Percentiles rank a stretch among this genome's conserved stretches.
Conservation (phyloP, 2,113 vertebrate species). For the Sarotherodon lohbergeri region DNA sequence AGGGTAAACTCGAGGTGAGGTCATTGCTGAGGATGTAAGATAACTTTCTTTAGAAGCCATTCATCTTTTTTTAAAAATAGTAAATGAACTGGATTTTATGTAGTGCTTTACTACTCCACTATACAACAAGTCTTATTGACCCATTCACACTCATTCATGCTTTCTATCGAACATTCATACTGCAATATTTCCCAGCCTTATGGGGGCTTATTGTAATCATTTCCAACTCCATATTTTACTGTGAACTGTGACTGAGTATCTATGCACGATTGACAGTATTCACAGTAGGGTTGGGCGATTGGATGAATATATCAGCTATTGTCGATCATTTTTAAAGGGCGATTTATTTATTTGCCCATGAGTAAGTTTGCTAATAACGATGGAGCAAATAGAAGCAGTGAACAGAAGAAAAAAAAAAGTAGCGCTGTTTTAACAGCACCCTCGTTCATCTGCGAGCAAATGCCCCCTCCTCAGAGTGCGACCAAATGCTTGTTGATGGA, state of each 20-base stretch:
- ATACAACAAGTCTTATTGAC: too few species aligned
- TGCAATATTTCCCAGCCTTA: too few species aligned
- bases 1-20: too few species aligned
- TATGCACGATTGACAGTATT: not conserved
- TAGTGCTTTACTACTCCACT: too few species aligned
- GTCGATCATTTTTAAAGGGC: accelerated
- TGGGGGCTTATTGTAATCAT: not conserved
- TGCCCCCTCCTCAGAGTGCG: not conserved
- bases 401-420: not conserved
- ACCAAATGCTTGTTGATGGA: not conserved
- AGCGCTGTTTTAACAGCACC: not conserved
- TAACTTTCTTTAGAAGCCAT: too few species aligned
- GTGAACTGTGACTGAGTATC: not conserved
- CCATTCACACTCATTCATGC: too few species aligned
- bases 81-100: too few species aligned
- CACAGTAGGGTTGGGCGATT: not conserved
- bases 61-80: too few species aligned
- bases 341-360: not conserved
- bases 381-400: not conserved
- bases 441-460: accelerated
- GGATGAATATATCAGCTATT: not conserved
- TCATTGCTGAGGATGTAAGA: too few species aligned
- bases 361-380: not conserved
- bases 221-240: not conserved
- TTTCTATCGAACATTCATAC: too few species aligned